A percentile compares a stretch with the other conserved stretches of the same genome.
Conservation (phyloP, 2,888 invertebrate genomes). For the Heliothis peltigera region DNA sequence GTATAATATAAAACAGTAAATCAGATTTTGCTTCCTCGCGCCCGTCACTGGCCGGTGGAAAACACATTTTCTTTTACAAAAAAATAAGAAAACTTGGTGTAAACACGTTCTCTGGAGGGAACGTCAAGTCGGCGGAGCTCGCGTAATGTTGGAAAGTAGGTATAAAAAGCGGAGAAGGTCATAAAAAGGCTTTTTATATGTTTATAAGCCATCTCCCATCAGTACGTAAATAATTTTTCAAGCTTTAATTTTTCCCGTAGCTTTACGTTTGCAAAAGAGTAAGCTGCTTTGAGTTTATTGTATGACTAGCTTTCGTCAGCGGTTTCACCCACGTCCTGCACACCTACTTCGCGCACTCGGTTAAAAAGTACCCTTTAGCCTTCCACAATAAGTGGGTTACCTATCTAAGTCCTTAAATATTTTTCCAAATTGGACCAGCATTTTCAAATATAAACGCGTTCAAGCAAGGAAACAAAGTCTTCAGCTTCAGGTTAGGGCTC, state of each 20-base stretch:
- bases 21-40: slow-evolving; percentile 44
- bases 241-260: slow-evolving; percentile 21
- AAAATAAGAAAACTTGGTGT: slow-evolving; percentile 45
- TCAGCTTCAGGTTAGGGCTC: no score
- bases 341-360: no score
- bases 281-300: slow-evolving; percentile 11
- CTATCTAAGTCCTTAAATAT: no score
- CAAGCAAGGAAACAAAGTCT: no score
- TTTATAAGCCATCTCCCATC: slow-evolving; percentile 45
- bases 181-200: slow-evolving; percentile 53
- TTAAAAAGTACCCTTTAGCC: no score
- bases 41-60: slow-evolving; percentile 36
- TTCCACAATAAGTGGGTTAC: no score
- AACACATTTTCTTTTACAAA: slow-evolving; percentile 49
- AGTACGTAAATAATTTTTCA: slow-evolving; percentile 39
- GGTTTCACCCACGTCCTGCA: no score
- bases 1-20: slow-evolving; percentile 38
- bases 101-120: slow-evolving; percentile 51
- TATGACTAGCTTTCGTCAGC: no score
- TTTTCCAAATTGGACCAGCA: no score
- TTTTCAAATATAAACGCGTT: no score
- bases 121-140: slow-evolving; percentile 43
- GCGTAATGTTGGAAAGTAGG: slow-evolving; percentile 43
- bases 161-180: slow-evolving; percentile 42
- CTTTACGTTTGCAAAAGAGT: slow-evolving; percentile 8